phyloP scores from a whole-genome alignment of 2,113 vertebrate genomes.

The Corvus cornix region DNA sequence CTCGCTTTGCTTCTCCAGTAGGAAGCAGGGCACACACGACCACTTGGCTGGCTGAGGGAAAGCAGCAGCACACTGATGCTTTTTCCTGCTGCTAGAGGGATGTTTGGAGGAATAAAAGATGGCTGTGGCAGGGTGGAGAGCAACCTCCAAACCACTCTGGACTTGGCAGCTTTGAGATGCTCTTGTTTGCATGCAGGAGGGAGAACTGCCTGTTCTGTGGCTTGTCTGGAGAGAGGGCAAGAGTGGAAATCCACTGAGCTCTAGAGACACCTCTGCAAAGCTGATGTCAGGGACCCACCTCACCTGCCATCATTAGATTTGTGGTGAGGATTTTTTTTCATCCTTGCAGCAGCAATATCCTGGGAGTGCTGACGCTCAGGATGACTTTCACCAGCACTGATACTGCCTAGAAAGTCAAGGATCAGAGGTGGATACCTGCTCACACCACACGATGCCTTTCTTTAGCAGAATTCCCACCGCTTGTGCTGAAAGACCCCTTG shows the following conservation, averaged over 20 bases:
- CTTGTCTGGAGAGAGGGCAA: neutral
- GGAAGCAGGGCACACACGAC: neutral
- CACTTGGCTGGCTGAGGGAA: neutral
- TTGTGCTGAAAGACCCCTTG: neutral
- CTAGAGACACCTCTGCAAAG: neutral
- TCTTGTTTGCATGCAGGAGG: neutral
- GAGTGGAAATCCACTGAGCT: neutral
- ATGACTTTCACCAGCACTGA: neutral
- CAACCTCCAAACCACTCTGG: neutral
- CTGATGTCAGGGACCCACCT: neutral
- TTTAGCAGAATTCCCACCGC: neutral
- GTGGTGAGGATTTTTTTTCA: neutral
- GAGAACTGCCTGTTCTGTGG: neutral
- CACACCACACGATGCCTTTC: neutral
- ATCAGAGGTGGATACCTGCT: neutral
- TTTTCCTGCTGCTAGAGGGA: neutral
- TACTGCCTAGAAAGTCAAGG: neutral
- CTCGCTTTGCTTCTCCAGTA: neutral
- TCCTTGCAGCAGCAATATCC: neutral
- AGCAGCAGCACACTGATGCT: neutral
- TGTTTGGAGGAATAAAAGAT: neutral
- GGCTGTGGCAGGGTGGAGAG: neutral
- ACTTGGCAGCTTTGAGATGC: neutral
- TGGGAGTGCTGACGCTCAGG: neutral
- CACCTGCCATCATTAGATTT: neutral